Conservation (phyloP, 2,888 invertebrate species). For the Cryptus armator region DNA sequence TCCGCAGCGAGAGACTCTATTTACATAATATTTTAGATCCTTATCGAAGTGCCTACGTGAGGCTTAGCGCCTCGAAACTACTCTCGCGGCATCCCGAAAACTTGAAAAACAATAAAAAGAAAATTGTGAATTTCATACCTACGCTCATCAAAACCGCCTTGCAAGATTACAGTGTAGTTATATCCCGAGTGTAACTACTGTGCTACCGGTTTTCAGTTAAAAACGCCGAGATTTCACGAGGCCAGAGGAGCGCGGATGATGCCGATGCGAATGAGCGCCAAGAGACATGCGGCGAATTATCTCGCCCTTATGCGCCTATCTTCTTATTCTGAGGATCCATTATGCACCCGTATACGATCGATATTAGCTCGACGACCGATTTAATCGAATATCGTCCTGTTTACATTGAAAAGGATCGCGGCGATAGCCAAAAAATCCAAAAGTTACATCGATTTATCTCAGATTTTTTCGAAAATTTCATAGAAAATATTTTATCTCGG, state of each 20-base stretch:
- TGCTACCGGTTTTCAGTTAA: constrained; percentile 67
- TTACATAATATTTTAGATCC: constrained; percentile 82
- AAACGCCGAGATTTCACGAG: constrained; percentile 48
- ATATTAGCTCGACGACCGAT: constrained; percentile 50
- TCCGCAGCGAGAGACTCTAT: constrained; percentile 73
- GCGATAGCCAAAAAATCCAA: neutral
- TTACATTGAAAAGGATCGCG: constrained; percentile 45
- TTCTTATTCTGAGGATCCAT: constrained; percentile 53
- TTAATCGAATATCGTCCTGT: constrained; percentile 41
- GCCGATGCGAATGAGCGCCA: constrained; percentile 34
- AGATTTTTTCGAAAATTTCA: neutral
- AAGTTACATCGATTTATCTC: neutral
- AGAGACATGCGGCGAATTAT: constrained; percentile 57
- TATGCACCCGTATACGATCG: constrained; percentile 50
- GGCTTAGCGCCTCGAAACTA: constrained; percentile 71
- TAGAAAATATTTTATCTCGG: neutral
- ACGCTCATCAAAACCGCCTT: constrained; percentile 9
- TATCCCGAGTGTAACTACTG: constrained; percentile 63
- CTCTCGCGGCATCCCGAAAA: constrained; percentile 58
- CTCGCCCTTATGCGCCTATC: constrained; percentile 49
- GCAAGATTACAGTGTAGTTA: constrained; percentile 62
- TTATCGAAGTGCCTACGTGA: constrained; percentile 72
- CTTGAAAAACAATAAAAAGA: constrained; percentile 46
- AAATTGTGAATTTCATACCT: constrained; percentile 19
- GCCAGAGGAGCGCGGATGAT: neutral